Conservation (phyloP, 2,888 invertebrate species). For the Catonia carolina region DNA sequence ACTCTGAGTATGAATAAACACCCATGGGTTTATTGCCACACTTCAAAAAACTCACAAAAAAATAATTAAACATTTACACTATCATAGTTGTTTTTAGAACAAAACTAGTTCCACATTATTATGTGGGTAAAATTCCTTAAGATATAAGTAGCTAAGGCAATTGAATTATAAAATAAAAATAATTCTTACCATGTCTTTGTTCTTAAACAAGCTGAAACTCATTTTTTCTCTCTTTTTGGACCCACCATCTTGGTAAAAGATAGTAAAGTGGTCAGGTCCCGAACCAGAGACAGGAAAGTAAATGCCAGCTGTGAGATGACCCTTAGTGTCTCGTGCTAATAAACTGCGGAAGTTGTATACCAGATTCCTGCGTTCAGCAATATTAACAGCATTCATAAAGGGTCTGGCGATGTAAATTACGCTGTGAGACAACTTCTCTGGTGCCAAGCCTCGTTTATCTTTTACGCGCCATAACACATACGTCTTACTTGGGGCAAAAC, state of each 20-base stretch:
- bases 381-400: conserved; percentile 72
- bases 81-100: too few relatives aligned
- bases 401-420: conserved; percentile 73
- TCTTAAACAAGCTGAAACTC: conserved; percentile 62
- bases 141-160: too few relatives aligned
- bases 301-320: conserved; percentile 73
- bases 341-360: conserved; percentile 77
- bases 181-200: conserved; percentile 49
- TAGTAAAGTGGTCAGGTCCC: conserved; percentile 52
- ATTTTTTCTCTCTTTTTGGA: conserved; percentile 63
- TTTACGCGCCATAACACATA: conserved; percentile 83
- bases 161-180: too few relatives aligned
- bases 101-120: too few relatives aligned
- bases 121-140: too few relatives aligned
- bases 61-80: too few relatives aligned
- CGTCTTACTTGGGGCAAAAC: conserved; percentile 57
- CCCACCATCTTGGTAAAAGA: conserved; percentile 68
- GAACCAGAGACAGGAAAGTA: conserved; percentile 67
- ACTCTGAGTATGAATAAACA: too few relatives aligned
- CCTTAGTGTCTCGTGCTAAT: conserved; percentile 74
- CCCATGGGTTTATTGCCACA: too few relatives aligned
- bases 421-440: conserved; percentile 55
- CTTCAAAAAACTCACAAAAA: too few relatives aligned
- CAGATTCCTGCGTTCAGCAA: conserved; percentile 82
- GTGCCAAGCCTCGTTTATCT: conserved; percentile 58